Base-by-base conservation (phyloP, 1,140 invertebrate species). In the Oreohelix idahoensis region DNA sequence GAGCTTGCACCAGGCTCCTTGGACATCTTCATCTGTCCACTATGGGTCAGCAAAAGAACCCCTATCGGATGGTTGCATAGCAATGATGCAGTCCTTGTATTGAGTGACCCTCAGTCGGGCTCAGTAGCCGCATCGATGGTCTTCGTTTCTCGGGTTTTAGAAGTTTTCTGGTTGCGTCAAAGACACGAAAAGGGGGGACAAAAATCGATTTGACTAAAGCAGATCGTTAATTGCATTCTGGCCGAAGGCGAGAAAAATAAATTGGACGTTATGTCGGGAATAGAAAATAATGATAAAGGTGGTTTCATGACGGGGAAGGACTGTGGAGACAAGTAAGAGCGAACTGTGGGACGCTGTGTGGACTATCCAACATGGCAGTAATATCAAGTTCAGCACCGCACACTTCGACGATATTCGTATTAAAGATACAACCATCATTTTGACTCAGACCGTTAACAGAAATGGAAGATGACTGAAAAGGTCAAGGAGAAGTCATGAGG, bases 171-270 rank as follows among this genome's bases (percentile, higher is more conserved):
- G 36, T 74, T 74, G 71, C 71, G 71, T 74, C 71, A 74, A 45
- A 20, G 36, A 42, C 71, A 42, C 42, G 15, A n/a, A 74, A 74
- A 17, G 4, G 51, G 39, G 38, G 42, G 15, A 74, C 35, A 74
- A 74, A 74, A 74, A 74, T 38, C 71, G 39, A 74, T 45, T 42
- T 45, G 71, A 74, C 71, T 74, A 74, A 74, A 74, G 71, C 71
- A 74, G 71, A 74, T 74, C 71, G 53, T 78, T 78, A 78, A 78
- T 58, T 78, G 75, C 49, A 78, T 78, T 78, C 49, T 58, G 26
- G 75, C 49, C 32, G 45, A 2, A 58, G 75, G 75, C 39, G 1
- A 26, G 10, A 29, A 35, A 58, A 58, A 53, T 78, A 53, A 78
- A 78, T 53, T 58, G 51, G 51, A 58, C 26, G 51, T 26, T 23